Evolutionary conservation across 2,888 invertebrate species (phyloP).

Genomic region (Theodoxus fluviatilis): DNA sequence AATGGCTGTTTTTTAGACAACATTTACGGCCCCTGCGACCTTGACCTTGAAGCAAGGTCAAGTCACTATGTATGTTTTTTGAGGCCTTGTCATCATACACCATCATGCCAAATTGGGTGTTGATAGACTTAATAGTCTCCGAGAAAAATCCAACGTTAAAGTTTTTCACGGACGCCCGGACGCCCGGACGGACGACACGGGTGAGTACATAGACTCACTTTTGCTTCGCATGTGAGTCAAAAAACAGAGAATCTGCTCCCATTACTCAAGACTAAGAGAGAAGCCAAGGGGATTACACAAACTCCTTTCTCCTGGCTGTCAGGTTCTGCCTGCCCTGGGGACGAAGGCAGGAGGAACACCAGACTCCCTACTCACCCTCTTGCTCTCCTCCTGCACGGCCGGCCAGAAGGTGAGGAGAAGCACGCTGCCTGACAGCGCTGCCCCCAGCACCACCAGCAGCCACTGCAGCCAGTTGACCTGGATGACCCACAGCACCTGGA

Average conservation of each 20-base stretch:
- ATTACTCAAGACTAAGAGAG: neutral
- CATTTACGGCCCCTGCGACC: no score
- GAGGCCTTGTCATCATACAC: no score
- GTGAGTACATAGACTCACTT: no score
- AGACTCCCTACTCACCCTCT: slow-evolving; percentile 71
- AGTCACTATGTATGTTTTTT: no score
- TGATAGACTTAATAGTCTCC: no score
- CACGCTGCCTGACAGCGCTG: slow-evolving; percentile 80
- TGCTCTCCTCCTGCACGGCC: slow-evolving; percentile 70
- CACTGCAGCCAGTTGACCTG: slow-evolving; percentile 81
- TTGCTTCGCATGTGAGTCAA: no score
- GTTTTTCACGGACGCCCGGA: no score
- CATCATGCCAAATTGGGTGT: no score
- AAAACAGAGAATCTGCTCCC: neutral
- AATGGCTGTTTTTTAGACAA: no score
- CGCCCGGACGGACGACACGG: no score
- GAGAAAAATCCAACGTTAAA: no score
- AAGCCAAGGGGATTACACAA: neutral
- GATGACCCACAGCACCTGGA: slow-evolving; percentile 83
- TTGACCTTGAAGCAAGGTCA: no score
- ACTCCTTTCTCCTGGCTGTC: slow-evolving; percentile 54
- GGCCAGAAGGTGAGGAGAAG: slow-evolving; percentile 84
- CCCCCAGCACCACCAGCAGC: slow-evolving; percentile 82
- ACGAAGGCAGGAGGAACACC: slow-evolving; percentile 81
- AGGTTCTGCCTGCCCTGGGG: slow-evolving; percentile 72